Conservation (phyloP, 2,888 invertebrate species). For the Ichneumoninae sp. region DNA sequence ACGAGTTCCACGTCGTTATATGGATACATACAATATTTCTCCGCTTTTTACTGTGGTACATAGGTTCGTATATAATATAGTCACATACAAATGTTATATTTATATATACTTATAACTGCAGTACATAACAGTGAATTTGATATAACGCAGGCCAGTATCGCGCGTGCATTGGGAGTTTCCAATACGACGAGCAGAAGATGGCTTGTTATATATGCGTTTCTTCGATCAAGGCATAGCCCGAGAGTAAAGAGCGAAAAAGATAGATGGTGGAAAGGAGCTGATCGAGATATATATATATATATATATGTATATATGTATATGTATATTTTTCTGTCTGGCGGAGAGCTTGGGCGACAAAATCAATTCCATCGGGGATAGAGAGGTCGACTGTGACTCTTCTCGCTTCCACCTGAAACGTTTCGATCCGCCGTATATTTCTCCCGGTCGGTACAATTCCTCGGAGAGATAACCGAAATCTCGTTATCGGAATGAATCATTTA, state of each 20-base stretch:
- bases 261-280: conserved; percentile 8
- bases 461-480: conserved; percentile 25
- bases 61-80: not conserved
- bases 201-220: conserved; percentile 31
- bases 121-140: conserved; percentile 21
- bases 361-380: conserved; percentile 28
- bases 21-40: conserved; percentile 30
- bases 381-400: conserved; percentile 10
- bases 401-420: not conserved
- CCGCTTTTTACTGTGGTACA: conserved; percentile 18
- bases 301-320: not conserved
- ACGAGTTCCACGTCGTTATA: conserved; percentile 64
- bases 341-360: conserved; percentile 29
- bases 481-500: conserved; percentile 44
- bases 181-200: conserved; percentile 33
- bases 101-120: not conserved
- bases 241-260: conserved; percentile 13
- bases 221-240: conserved; percentile 29
- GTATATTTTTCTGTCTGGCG: conserved; percentile 22
- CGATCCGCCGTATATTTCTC: conserved; percentile 22
- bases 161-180: conserved; percentile 16
- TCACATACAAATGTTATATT: not conserved
- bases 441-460: not conserved
- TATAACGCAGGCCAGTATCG: conserved; percentile 11
- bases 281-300: not conserved